A percentile compares a stretch with the other conserved stretches of the same genome.
These are phyloP conservation scores for Gobiocypris rarus DNA, from an alignment of 2,113 vertebrate genomes.

Conservation along the genomic window DNA sequence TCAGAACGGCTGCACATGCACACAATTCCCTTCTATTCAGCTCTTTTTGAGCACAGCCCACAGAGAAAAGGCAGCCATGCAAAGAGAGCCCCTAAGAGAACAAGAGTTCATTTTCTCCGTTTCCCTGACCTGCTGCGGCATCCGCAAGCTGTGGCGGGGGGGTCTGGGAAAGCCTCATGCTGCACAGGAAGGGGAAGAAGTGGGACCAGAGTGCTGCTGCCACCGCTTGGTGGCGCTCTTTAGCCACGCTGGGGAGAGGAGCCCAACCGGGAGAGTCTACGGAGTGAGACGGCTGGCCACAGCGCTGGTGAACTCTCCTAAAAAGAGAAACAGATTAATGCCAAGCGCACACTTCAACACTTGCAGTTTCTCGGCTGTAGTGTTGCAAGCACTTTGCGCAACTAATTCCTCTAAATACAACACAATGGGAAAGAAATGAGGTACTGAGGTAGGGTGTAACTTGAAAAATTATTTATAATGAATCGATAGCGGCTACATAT, in stretches of 20 bases:
- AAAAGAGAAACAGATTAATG: slow-evolving; percentile 10
- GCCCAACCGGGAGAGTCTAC: slow-evolving; percentile 60
- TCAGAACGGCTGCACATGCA: neutral
- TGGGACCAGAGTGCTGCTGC: slow-evolving; percentile 88
- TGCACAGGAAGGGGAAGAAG: slow-evolving; percentile 90
- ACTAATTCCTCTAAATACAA: neutral
- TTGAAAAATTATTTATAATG: neutral
- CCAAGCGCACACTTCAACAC: neutral
- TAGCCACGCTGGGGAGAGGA: slow-evolving; percentile 76
- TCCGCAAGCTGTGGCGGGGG: slow-evolving; percentile 87
- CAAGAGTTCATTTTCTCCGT: slow-evolving; percentile 28
- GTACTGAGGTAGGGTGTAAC: no score
- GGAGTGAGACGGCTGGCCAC: slow-evolving; percentile 72
- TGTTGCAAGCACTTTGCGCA: neutral
- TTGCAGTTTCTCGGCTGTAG: slow-evolving; percentile 56
- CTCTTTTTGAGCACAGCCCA: slow-evolving; percentile 22
- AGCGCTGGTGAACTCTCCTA: slow-evolving; percentile 82
- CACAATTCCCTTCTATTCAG: slow-evolving; percentile 7
- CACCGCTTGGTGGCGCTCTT: slow-evolving; percentile 94
- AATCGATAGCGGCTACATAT: neutral
- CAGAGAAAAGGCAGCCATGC: slow-evolving; percentile 30
- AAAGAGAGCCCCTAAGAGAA: slow-evolving; percentile 30
- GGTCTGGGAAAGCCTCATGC: slow-evolving; percentile 85
- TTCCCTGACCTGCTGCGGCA: slow-evolving; percentile 88
- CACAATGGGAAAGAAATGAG: neutral